Evolutionary conservation across 2,888 invertebrate species (phyloP).

Genomic region (Trissoscelio sp.): DNA sequence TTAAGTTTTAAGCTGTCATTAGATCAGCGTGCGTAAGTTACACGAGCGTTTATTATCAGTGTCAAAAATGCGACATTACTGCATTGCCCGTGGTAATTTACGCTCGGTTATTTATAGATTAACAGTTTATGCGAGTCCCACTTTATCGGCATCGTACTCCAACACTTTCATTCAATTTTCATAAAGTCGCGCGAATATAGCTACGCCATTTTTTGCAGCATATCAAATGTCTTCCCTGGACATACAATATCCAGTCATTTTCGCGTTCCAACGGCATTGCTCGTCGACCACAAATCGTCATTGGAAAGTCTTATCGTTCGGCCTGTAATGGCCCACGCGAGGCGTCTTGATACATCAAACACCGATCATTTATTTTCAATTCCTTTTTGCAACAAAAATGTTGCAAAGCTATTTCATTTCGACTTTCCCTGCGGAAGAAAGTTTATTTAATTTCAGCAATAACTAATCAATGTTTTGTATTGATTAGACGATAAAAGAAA

Average conservation of each 20-base stretch:
- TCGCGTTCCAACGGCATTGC: constrained; percentile 18
- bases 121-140: constrained; percentile 32
- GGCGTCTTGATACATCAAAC: constrained; percentile 38
- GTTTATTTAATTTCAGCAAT: neutral
- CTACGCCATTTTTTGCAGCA: constrained; percentile 20
- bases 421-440: constrained; percentile 26
- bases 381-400: constrained; percentile 4
- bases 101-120: constrained; percentile 36
- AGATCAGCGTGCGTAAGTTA: constrained; percentile 37
- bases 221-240: constrained; percentile 24
- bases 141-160: constrained; percentile 19
- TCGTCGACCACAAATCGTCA: constrained; percentile 44
- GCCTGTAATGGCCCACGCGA: constrained; percentile 51
- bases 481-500: too few species aligned
- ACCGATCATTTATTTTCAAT: constrained; percentile 27
- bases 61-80: constrained; percentile 15
- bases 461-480: too few species aligned
- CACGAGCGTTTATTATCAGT: constrained; percentile 29
- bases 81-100: constrained; percentile 30
- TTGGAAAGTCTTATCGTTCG: constrained; percentile 56
- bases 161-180: constrained; percentile 53
- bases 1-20: constrained; percentile 62
- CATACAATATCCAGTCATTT: constrained; percentile 53
- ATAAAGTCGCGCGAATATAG: constrained; percentile 38
- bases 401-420: constrained; percentile 2